Evolutionary conservation across 2,113 vertebrate genomes (phyloP), one percentile per base, ranked within the genome.

Genomic region (Callithrix jacchus): DNA sequence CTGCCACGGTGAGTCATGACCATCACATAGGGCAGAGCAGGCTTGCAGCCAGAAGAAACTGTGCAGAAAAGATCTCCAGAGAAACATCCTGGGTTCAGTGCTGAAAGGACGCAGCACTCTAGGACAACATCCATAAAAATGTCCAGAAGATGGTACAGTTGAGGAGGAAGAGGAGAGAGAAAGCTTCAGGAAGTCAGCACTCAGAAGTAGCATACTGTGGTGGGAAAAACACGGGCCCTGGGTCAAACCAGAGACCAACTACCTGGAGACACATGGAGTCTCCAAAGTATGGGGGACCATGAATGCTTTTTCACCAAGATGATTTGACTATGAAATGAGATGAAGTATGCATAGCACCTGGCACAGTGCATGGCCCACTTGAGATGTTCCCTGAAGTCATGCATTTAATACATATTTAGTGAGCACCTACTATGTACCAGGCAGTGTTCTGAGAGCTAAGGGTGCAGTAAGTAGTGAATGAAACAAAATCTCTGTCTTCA

Each of bases 1-100:
- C 37, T n/a, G 27, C 16, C 35, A 40, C 4, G 0, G 49, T 20
- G 35, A n/a, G 6, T 1, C 11, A 16, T n/a, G 66, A n/a, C 32
- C 14, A 68, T 68, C 16, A 7, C 35, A 6, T 2, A 16, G 3
- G 66, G 30, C 66, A 68, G 5, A 81, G 25, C 2, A n/a, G 42
- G 40, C 32, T 68, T 68, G 9, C 3, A 84, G 52, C 45, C 70
- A 35, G 23, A 71, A 54, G 52, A 56, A n/a, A 49, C 35, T 2
- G 0, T 42, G n/a, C 8, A 20, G 21, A 37, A 18, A 30, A 64
- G n/a, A n/a, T 52, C 8, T 73, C n/a, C 32, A 25, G 61, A 64
- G n/a, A 6, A 91, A 64, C 35, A 52, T 73, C 45, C 8, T 56
- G 54, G 11, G 56, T 54, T 73, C 18, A 32, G 16, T 27, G 37